Conservation (phyloP, 2,888 invertebrate genomes). For the Hirtodrosophila histrioides region DNA sequence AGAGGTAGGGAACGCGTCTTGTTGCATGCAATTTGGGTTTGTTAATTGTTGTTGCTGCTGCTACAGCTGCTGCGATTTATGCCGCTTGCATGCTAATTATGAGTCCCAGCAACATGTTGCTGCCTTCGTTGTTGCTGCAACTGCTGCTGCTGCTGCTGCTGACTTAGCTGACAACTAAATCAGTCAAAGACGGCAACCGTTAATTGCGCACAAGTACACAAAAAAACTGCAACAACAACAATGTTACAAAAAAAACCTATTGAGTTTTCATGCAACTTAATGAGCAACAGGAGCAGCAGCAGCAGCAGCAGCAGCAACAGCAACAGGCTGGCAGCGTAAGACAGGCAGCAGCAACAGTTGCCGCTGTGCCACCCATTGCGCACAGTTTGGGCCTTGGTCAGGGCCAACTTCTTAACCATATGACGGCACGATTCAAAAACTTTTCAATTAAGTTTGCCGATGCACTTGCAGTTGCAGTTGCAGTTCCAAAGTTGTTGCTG, state of each 20-base stretch:
- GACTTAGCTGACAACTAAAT: constrained; percentile 73
- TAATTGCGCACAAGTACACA: constrained; percentile 45
- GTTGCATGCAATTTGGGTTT: constrained; percentile 75
- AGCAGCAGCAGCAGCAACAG: constrained; percentile 55
- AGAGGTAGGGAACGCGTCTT: no score
- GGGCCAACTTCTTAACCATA: constrained; percentile 28
- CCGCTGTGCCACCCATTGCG: constrained; percentile 69
- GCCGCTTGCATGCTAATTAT: constrained; percentile 79
- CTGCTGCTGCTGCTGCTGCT: constrained; percentile 14
- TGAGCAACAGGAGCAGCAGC: constrained; percentile 65
- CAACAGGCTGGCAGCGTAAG: constrained; percentile 38
- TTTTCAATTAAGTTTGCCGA: constrained; percentile 70
- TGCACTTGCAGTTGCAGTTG: constrained; percentile 34
- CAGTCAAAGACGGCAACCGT: constrained; percentile 66
- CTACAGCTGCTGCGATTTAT: constrained; percentile 64
- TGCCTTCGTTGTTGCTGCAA: no score
- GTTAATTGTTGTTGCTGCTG: constrained; percentile 72
- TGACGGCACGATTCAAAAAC: constrained; percentile 64
- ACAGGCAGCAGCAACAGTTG: constrained; percentile 56
- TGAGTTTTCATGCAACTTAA: constrained; percentile 77
- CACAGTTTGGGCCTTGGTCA: constrained; percentile 60
- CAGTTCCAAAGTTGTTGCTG: constrained; percentile 16
- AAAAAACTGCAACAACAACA: constrained; percentile 6
- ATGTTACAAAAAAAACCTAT: constrained; percentile 42
- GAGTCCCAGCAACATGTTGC: constrained; percentile 64